Conservation (phyloP, 2,113 vertebrate genomes). For the Ciconia maguari region DNA sequence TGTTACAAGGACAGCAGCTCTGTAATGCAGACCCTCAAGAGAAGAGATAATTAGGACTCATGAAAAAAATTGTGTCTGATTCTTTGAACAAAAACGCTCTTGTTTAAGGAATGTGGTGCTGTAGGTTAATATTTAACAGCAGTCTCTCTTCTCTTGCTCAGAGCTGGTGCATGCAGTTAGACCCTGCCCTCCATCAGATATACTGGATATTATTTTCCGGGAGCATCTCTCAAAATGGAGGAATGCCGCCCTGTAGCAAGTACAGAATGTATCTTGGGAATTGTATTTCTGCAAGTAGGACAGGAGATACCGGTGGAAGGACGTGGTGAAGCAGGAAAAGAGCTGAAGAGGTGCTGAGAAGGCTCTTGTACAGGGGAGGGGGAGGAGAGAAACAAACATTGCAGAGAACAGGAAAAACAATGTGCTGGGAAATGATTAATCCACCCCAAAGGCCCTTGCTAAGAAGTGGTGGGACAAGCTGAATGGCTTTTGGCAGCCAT, state of each 20-base stretch:
- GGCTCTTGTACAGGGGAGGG: not conserved
- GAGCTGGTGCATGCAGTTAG: not conserved
- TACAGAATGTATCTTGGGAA: not conserved
- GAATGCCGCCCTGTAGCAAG: not conserved
- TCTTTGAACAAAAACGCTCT: not conserved
- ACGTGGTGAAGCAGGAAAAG: not conserved
- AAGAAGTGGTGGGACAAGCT: constrained; percentile 23
- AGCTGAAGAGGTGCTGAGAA: constrained; percentile 15
- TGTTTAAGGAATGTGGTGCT: constrained; percentile 1
- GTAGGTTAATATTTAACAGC: not conserved
- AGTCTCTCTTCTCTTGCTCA: not conserved
- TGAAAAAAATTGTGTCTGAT: not conserved
- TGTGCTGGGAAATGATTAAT: constrained; percentile 39
- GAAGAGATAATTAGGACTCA: not conserved
- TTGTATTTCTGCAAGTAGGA: not conserved
- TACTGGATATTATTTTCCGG: not conserved
- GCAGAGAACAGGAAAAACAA: not conserved
- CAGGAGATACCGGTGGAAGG: not conserved
- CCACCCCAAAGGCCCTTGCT: constrained; percentile 28
- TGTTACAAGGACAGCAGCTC: not conserved
- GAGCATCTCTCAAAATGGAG: constrained; percentile 37
- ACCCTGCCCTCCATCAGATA: not conserved
- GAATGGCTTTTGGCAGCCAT: constrained; percentile 6
- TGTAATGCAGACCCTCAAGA: not conserved
- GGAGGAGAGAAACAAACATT: constrained; percentile 13